A percentile compares a stretch with the other conserved stretches of the same genome.
These are phyloP conservation scores for Pantherophis alleghaniensis DNA, from an alignment of 2,797 vertebrate species.

Conservation along the genomic window DNA sequence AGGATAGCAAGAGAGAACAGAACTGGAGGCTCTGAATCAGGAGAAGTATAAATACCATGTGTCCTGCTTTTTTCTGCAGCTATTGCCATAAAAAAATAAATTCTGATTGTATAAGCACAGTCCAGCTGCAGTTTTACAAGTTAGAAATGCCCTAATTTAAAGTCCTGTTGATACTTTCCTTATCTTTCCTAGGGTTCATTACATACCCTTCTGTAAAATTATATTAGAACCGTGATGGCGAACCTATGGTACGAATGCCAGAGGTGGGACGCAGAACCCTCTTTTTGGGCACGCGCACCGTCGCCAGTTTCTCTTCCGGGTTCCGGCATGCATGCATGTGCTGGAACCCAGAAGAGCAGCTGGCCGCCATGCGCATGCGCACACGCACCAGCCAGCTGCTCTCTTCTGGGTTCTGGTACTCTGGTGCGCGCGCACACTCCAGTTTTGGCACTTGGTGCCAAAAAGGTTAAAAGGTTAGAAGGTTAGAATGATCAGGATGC, in stretches of 20 bases:
- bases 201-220: not conserved
- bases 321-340: too few species aligned
- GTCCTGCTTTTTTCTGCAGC: constrained; percentile 20
- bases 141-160: constrained; percentile 8
- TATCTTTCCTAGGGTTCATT: not conserved
- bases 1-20: constrained; percentile 44
- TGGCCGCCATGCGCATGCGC: too few species aligned
- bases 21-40: constrained; percentile 34
- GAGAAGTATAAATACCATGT: constrained; percentile 36
- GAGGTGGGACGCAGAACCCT: too few species aligned
- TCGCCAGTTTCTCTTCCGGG: too few species aligned
- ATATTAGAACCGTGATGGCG: not conserved
- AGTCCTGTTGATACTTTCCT: not conserved
- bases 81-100: constrained; percentile 19
- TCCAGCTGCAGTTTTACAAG: constrained; percentile 7
- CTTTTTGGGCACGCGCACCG: too few species aligned
- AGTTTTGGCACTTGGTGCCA: too few species aligned
- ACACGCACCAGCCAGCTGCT: too few species aligned
- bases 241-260: too few species aligned
- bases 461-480: not conserved
- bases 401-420: too few species aligned
- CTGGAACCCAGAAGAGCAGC: too few species aligned
- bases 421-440: too few species aligned
- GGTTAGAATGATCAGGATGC: not conserved
- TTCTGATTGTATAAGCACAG: constrained; percentile 1